Base-by-base conservation (phyloP, 2,888 invertebrate species). In the Embidobia sp. region DNA sequence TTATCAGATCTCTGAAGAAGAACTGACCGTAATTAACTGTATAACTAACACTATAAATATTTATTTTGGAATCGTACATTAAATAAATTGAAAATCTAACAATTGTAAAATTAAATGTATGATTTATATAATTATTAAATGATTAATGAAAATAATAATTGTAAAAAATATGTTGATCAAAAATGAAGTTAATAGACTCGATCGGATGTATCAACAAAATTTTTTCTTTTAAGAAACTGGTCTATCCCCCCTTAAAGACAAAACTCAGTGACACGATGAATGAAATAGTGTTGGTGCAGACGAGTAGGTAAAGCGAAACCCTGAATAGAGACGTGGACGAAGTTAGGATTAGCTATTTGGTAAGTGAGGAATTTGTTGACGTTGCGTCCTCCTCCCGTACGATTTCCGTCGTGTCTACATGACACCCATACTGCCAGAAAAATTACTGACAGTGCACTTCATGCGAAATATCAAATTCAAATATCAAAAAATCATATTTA, bases 301-400 rank as follows among this genome's bases (percentile, higher is more conserved):
- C 78, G 67, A 78, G 76, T 80, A 81, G 79, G 81, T 81, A 83
- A 72, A 79, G 75, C 78, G 78, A 77, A 77, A 81, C 81, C 81
- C 83, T 86, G 84, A 82, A 83, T 83, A 80, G 80, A 82, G 78
- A 79, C 78, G 63, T 69, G 77, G 78, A 64, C 81, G 81, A 79
- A 80, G 81, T 81, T 80, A 80, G 83, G 83, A 86, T 85, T 85
- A 85, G 86, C 84, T 85, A 86, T 85, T 86, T 83, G 85, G 84
- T 79, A 75, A 81, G 67, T 79, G 81, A 86, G 87, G 87, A 88
- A 88, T 88, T 87, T 84, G 88, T 84, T 84, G 87, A 88, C 86
- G 84, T 79, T 83, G 88, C 88, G 80, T 84, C 83, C 84, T 84
- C 81, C 74, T 79, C 67, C 72, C 74, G 79, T 81, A 75, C 79